phyloP scores from a whole-genome alignment of 2,113 vertebrate species.

The Colossoma macropomum region DNA sequence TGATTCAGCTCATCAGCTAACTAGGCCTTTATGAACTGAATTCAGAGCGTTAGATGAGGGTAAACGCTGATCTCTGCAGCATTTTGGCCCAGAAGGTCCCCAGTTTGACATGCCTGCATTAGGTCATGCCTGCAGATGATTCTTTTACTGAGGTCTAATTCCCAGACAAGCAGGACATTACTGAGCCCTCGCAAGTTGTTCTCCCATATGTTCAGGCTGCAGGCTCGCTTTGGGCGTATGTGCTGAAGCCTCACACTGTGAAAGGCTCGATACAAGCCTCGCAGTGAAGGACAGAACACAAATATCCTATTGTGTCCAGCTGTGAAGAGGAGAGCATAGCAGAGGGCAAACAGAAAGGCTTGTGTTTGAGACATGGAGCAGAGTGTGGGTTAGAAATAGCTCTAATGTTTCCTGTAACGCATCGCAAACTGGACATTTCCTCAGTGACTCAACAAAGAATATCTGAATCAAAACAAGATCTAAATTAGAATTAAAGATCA shows the following conservation, averaged over 20 bases:
- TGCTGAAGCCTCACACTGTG: slow-evolving; percentile 55
- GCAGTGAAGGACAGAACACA: slow-evolving; percentile 13
- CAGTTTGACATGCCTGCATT: too few species aligned
- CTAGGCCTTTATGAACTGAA: too few species aligned
- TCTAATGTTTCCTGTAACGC: not conserved
- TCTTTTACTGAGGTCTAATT: not conserved
- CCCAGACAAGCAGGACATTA: not conserved
- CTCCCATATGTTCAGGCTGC: not conserved
- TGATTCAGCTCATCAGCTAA: too few species aligned
- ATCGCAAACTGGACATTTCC: not conserved
- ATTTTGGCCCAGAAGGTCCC: too few species aligned
- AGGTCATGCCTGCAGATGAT: not conserved
- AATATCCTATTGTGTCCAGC: slow-evolving; percentile 11
- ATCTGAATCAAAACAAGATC: not conserved
- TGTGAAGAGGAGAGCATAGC: not conserved
- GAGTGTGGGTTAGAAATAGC: not conserved
- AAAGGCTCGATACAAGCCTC: slow-evolving; percentile 55
- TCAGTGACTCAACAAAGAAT: not conserved
- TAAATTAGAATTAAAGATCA: not conserved
- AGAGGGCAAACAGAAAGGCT: not conserved
- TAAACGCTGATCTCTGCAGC: too few species aligned
- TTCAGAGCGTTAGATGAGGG: too few species aligned
- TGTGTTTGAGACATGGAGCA: not conserved
- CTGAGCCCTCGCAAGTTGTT: not conserved
- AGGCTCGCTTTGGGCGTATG: not conserved